Base-by-base conservation (phyloP, 2,888 invertebrate genomes). In the Tridacna gigas region DNA sequence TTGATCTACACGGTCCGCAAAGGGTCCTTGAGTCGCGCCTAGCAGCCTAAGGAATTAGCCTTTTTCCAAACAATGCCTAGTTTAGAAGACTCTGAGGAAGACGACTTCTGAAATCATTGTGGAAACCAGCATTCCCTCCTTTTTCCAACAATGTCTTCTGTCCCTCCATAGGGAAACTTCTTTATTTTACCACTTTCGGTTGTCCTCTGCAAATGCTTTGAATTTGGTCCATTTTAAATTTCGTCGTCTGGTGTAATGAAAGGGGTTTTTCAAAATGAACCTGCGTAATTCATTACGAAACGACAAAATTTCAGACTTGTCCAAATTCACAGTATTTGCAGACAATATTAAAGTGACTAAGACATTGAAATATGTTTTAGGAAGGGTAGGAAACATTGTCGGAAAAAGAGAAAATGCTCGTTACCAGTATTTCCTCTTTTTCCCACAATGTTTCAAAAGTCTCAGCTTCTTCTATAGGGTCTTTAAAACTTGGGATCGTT, bases 221-320 rank as follows among this genome's bases (percentile, higher is more conserved):
- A n/a, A n/a, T n/a, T n/a, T n/a, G n/a, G n/a, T n/a, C n/a, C n/a
- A n/a, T n/a, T n/a, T n/a, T n/a, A n/a, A n/a, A n/a, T n/a, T n/a
- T n/a, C n/a, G n/a, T n/a, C n/a, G n/a, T 48, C 37, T 74, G 15
- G 56, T 51, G n/a, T 65, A 18, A 25, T 65, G n/a, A 65, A 65
- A 65, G 20, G 11, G 65, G 65, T 65, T n/a, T 65, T n/a, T 22
- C 12, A 65, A 65, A 12, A 25, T 22, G 25, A 18, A 22, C 15
- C 11, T 65, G 20, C 12, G 3, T 65, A 25, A 65, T 12, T n/a
- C 22, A 22, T 65, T 56, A 18, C 56, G 2, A 56, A 56, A 56
- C 20, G 56, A 56, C 56, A 56, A 56, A 3, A 56, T 56, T 56
- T 56, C 9, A 56, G 56, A 9, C 56, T 5, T 2, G 18, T 20